Evolutionary conservation across 1,140 invertebrate genomes (phyloP).

Genomic region (Papilio xuthus): DNA sequence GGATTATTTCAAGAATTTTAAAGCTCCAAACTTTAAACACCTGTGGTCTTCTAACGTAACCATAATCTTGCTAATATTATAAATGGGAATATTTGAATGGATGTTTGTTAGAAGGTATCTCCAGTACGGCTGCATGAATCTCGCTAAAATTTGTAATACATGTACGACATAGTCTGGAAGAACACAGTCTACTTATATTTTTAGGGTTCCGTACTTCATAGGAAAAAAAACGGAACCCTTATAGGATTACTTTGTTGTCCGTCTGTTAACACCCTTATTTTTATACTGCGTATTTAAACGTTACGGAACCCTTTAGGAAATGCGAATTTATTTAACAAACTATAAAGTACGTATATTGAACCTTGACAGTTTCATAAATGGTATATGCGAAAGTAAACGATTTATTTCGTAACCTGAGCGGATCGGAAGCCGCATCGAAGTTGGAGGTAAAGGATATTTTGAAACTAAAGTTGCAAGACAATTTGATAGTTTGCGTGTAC

Average conservation of each 20-base stretch:
- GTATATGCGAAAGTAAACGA: conserved; percentile 11
- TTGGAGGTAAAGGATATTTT: conserved; percentile 15
- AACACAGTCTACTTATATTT: no score
- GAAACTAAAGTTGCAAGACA: conserved; percentile 1
- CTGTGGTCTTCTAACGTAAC: not conserved
- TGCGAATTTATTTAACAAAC: not conserved
- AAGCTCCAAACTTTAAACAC: not conserved
- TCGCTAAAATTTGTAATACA: no score
- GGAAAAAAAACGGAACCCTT: no score
- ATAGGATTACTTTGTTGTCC: no score
- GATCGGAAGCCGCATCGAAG: conserved; percentile 17
- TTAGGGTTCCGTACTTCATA: no score
- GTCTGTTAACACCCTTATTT: no score
- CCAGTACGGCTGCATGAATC: no score
- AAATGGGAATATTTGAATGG: no score
- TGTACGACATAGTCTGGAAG: no score
- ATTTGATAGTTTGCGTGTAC: not conserved
- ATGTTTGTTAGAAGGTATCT: no score
- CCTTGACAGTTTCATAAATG: not conserved
- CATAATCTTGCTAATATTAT: no score
- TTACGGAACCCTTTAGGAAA: not conserved
- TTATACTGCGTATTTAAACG: not conserved
- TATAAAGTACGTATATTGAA: not conserved
- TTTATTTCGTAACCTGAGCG: not conserved
- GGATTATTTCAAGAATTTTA: not conserved